Evolutionary conservation across 2,113 vertebrate species (phyloP).

Genomic region (Nipponia nippon): DNA sequence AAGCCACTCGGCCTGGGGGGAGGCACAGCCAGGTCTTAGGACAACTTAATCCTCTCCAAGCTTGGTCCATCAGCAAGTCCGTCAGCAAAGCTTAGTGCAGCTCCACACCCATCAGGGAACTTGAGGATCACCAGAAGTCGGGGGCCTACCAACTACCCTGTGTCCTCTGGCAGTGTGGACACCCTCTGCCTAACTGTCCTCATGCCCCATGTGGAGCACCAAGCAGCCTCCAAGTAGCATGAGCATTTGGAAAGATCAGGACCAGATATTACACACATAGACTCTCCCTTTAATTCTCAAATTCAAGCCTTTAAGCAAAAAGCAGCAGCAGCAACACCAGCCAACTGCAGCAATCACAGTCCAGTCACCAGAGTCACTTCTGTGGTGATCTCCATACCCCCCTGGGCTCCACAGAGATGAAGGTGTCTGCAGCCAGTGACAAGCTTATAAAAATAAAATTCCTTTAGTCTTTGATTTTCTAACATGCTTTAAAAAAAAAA

Average conservation of each 20-base stretch:
- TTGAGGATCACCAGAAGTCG: not conserved
- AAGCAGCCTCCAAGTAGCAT: not conserved
- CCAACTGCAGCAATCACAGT: not conserved
- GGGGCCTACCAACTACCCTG: not conserved
- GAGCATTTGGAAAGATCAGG: not conserved
- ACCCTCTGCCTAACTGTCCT: not conserved
- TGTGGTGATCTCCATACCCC: not conserved
- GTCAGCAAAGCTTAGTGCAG: not conserved
- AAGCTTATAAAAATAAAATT: not conserved
- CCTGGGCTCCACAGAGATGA: not conserved
- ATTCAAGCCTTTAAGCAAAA: not conserved
- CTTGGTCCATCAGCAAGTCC: not conserved
- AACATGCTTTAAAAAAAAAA: not conserved
- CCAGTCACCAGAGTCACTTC: not conserved
- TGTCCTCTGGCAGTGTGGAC: not conserved
- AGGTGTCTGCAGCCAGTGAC: not conserved
- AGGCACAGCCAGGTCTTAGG: not conserved
- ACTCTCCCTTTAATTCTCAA: not conserved
- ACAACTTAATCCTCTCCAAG: not conserved
- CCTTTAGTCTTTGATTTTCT: not conserved
- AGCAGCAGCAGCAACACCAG: not conserved
- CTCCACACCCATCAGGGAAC: not conserved
- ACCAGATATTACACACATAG: not conserved
- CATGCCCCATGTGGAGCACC: rapidly evolving
- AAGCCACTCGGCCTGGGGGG: not conserved